Evolutionary conservation across 2,888 invertebrate genomes (phyloP), one percentile per base, ranked within the genome.

Genomic region (Arrhopalites spinosus): DNA sequence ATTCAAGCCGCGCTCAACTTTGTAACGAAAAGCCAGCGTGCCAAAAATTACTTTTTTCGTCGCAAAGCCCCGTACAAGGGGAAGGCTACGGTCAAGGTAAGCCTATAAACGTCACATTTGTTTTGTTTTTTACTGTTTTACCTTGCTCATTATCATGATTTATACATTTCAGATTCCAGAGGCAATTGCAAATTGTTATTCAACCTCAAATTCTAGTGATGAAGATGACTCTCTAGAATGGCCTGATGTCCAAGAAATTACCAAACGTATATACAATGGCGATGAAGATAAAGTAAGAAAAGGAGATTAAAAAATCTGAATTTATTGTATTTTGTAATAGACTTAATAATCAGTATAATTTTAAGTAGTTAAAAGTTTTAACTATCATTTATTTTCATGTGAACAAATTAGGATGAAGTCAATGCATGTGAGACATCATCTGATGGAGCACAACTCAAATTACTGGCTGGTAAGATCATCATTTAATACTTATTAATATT

Each of bases 1-100:
- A 93, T 96, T 84, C 90, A 92, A 0, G 90, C 96, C 47, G 95
- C 95, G 86, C 86, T 94, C 25, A 91, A 93, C 86, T 97, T 97
- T 87, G 89, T 97, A 53, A 75, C 75, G 13, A 75, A 75, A 70
- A 70, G 69, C 15, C 69, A 75, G 29, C 45, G 75, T 5, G 75
- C 75, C 17, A 69, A 75, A 27, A 36, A 63, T 47, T 70, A 63
- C 1, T 75, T 70, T 70, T 75, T 75, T 50, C 23, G 75, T 29
- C n/a, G 47, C 8, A 75, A 75, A 67, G 68, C 47, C 30, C 61
- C 59, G 25, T 59, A 69, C n/a, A 63, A 36, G 30, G 75, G 75
- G 25, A 75, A 75, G 45, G 68, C 69, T 13, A 30, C 53, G 0
- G 69, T 63, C 1, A 47, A 70, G 70, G 75, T 75, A 56, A 27